Conservation (phyloP, 2,888 invertebrate genomes). For the Aethes cnicana region DNA sequence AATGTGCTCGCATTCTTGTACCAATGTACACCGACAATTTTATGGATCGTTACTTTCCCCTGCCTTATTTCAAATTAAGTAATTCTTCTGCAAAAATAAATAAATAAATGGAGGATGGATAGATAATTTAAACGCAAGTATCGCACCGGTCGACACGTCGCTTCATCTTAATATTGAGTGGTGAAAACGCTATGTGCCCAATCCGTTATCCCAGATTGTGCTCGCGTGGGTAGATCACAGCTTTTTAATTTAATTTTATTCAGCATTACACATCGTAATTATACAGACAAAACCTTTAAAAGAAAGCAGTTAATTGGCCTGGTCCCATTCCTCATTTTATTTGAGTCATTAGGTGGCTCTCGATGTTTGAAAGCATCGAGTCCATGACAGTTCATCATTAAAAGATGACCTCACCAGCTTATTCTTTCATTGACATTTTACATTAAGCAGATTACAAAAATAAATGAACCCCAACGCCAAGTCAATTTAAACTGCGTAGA, state of each 20-base stretch:
- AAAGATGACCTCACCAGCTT: constrained; percentile 17
- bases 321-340: constrained; percentile 45
- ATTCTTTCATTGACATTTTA: not conserved
- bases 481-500: not conserved
- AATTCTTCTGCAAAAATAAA: not conserved
- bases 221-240: constrained; percentile 25
- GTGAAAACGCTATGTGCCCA: constrained; percentile 17
- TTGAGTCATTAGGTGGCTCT: constrained; percentile 35
- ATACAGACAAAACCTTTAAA: constrained; percentile 38
- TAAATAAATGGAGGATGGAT: not conserved
- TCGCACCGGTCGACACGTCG: constrained; percentile 6
- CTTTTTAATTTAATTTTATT: constrained; percentile 29
- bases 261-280: constrained; percentile 24
- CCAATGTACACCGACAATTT: constrained; percentile 26
- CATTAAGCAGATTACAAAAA: not conserved
- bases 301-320: constrained; percentile 57
- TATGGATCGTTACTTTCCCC: constrained; percentile 28
- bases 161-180: constrained; percentile 20
- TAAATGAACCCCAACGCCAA: not conserved
- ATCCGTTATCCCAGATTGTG: constrained; percentile 27
- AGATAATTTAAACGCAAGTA: not conserved
- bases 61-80: constrained; percentile 25
- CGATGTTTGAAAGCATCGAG: constrained; percentile 19
- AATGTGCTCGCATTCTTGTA: constrained; percentile 31
- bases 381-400: constrained; percentile 4